Conservation (phyloP, 1,140 invertebrate species). For the Manduca sexta region DNA sequence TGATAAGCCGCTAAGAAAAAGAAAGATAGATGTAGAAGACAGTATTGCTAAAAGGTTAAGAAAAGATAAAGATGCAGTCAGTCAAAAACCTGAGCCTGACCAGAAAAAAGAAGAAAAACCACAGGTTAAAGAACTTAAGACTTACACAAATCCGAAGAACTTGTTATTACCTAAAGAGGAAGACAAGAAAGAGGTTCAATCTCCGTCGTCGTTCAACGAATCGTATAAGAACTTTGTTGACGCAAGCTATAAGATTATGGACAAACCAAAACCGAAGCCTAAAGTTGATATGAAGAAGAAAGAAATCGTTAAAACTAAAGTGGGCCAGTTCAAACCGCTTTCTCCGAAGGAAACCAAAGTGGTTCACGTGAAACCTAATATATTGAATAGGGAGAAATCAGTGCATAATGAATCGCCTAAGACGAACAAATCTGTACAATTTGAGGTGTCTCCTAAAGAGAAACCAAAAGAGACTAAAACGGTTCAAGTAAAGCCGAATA, state of each 20-base stretch:
- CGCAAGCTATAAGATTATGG: slow-evolving; percentile 14
- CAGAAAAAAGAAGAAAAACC: not conserved
- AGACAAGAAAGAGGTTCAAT: not conserved
- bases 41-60: not conserved
- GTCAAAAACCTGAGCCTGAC: not conserved
- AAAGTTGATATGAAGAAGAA: slow-evolving; percentile 21
- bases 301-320: slow-evolving; percentile 38
- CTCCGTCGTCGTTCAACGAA: slow-evolving; percentile 35
- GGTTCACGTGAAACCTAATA: no score
- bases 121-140: not conserved
- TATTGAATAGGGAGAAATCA: not conserved
- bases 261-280: not conserved
- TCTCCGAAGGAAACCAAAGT: slow-evolving; percentile 26
- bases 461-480: no score
- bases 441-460: no score
- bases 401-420: slow-evolving; percentile 6
- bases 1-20: not conserved
- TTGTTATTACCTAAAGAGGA: not conserved
- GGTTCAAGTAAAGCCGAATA: no score
- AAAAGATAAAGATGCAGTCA: not conserved
- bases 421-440: not conserved
- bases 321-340: slow-evolving; percentile 36
- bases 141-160: not conserved
- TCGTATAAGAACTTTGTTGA: slow-evolving; percentile 47
- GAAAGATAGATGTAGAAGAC: not conserved